Evolutionary conservation across 2,797 vertebrate species (phyloP), one percentile per base, ranked within the genome.

Genomic region (Phrynocephalus vlangalii): DNA sequence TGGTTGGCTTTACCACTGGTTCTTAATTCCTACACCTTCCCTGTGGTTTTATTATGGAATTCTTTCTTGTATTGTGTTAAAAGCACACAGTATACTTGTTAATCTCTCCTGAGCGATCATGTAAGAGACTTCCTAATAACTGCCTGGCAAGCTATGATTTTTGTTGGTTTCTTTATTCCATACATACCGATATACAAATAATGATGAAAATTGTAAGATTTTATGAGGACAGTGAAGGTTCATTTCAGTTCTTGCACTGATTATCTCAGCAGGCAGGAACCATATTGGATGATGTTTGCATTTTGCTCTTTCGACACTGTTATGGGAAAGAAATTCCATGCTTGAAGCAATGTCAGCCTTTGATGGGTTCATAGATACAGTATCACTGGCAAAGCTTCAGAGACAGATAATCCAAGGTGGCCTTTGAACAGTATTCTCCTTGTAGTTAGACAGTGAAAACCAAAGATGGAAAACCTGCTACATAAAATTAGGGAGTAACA

Each of bases 191-290:
- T 56, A 66, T 94, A 87, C 92, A 82, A 90, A 88, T 0, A 48
- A 88, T 88, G 88, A 88, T 92, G 85, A 88, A 80, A 85, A 92
- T 94, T 96, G 67, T 91, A 90, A 89, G 52, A 56, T 90, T 90
- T 83, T 0, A 0, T 44, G 79, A 87, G 48, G 81, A 67, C 24
- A 89, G 83, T 9, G 79, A 92, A 84, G 88, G 92, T 92, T 88
- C 44, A 3, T 91, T 92, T 92, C 90, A 78, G 79, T 93, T 85
- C 91, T 71, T 72, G 67, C 78, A 91, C 73, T 26, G 84, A 91
- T 93, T 50, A 0, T 86, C 84, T 84, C 91, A 87, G 90, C 87
- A 83, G 90, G 79, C n/a, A 87, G 87, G 78, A 79, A 91, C 88
- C 38, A 11, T 89, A 82, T 79, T 89, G 88, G 86, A 86, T 71